A percentile compares a stretch with the other conserved stretches of the same genome.
Conservation (phyloP, 2,797 vertebrate genomes). For the Ammospiza maritima region DNA sequence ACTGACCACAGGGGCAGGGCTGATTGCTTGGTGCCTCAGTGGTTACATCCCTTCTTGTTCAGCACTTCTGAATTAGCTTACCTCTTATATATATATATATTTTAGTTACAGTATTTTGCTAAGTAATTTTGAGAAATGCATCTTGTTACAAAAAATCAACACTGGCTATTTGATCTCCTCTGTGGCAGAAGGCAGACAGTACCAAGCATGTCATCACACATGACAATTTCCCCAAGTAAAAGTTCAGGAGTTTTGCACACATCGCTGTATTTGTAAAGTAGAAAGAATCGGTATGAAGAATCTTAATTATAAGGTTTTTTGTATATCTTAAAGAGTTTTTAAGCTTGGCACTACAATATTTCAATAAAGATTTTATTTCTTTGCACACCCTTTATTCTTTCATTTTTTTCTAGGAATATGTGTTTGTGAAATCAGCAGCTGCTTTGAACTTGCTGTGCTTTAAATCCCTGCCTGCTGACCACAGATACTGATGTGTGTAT, state of each 20-base stretch:
- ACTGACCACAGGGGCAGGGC: not conserved
- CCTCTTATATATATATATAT: too few relatives aligned
- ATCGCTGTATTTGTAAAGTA: not conserved
- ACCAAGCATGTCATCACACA: not conserved
- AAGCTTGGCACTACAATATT: not conserved
- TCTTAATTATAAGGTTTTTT: not conserved
- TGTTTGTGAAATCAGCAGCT: not conserved
- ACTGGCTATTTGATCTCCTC: not conserved
- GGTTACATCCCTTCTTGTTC: not conserved
- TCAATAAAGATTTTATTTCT: slow-evolving; percentile 35
- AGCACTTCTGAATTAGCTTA: not conserved
- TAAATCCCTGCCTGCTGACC: not conserved
- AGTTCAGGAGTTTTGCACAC: not conserved
- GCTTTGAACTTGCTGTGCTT: not conserved
- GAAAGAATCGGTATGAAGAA: not conserved
- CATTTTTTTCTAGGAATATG: not conserved
- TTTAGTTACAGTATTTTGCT: not conserved
- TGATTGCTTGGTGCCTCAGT: not conserved
- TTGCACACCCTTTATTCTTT: not conserved
- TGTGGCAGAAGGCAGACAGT: not conserved
- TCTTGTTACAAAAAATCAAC: not conserved
- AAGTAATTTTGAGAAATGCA: not conserved
- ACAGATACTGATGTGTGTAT: not conserved
- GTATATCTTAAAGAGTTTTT: not conserved
- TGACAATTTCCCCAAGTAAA: not conserved